phyloP scores from a whole-genome alignment of 2,797 vertebrate species.

The Microtus agrestis region DNA sequence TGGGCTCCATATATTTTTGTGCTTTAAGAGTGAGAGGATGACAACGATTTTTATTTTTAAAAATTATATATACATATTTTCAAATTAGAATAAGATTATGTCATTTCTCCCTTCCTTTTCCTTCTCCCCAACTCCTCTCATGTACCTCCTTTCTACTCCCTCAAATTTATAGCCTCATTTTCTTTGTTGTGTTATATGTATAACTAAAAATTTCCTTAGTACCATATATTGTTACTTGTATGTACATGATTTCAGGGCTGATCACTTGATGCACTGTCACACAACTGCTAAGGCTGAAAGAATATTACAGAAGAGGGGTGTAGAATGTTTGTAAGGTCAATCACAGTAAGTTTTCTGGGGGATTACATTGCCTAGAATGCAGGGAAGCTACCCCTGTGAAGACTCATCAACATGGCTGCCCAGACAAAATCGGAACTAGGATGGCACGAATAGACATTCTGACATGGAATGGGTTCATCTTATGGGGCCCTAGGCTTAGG shows the following conservation, averaged over 20 bases:
- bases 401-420: not conserved
- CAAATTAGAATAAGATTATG: not conserved
- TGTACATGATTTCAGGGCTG: not conserved
- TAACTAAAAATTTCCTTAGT: no score
- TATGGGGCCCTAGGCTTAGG: not conserved
- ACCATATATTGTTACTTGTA: not conserved
- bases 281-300: not conserved
- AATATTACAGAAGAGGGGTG: not conserved
- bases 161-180: not conserved
- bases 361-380: not conserved
- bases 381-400: not conserved
- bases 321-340: not conserved
- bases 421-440: not conserved
- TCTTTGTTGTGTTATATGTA: not conserved
- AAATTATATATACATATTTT: not conserved
- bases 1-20: not conserved
- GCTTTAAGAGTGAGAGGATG: not conserved
- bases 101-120: not conserved
- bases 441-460: not conserved
- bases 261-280: not conserved
- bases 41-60: not conserved
- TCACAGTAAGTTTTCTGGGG: not conserved
- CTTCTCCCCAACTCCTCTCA: not conserved
- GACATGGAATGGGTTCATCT: not conserved
- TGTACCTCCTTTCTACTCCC: not conserved